A percentile compares a stretch with the other conserved stretches of the same genome.
Evolutionary conservation across 2,888 invertebrate genomes (phyloP).

Genomic region (Stegana nigrithorax): DNA sequence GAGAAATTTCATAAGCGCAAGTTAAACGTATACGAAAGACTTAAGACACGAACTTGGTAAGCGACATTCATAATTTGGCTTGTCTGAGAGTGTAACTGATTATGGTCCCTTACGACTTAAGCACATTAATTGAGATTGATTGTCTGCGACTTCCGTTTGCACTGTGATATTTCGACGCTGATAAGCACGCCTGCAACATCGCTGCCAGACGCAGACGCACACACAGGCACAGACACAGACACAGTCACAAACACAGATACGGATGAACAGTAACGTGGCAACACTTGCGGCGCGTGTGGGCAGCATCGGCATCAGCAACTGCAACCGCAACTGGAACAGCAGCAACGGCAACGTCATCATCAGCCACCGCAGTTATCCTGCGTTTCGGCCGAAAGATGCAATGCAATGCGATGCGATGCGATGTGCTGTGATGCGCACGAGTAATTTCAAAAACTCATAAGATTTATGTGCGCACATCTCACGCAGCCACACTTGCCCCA

Average conservation of each 20-base stretch:
- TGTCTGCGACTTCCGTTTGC: slow-evolving; percentile 51
- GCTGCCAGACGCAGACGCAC: neutral
- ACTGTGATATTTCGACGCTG: neutral
- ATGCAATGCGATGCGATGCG: too few species aligned
- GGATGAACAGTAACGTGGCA: neutral
- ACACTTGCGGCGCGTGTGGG: neutral
- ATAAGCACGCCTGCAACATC: neutral
- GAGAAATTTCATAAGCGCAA: neutral
- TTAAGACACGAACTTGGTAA: slow-evolving; percentile 20
- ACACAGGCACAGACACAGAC: too few species aligned
- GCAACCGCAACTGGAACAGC: neutral
- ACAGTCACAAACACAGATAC: too few species aligned
- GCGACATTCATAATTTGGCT: neutral
- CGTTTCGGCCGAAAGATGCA: too few species aligned
- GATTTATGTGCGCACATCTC: slow-evolving; percentile 6
- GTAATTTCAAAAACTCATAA: neutral
- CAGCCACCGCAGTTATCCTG: too few species aligned
- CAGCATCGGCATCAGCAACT: too few species aligned
- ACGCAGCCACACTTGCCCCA: slow-evolving; percentile 23
- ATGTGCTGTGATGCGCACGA: neutral
- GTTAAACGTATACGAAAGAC: slow-evolving; percentile 16
- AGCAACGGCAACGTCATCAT: neutral
- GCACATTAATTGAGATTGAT: slow-evolving; percentile 58
- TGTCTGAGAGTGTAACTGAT: too few species aligned
- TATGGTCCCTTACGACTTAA: slow-evolving; percentile 29